Evolutionary conservation across 1,140 invertebrate species (phyloP).

Genomic region (Nylanderia fulva): DNA sequence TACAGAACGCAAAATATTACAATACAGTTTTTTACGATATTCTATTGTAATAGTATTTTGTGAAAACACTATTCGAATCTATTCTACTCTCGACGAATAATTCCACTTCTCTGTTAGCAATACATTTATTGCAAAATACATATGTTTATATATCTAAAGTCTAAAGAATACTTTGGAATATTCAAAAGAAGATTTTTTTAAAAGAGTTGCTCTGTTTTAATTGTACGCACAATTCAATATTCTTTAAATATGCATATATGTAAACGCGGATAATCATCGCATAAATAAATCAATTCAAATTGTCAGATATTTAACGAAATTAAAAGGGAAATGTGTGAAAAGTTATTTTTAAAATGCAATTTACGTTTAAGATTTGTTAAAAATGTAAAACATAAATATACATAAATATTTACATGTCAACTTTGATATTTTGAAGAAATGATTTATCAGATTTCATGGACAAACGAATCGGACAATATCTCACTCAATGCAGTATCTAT

Average conservation of each 20-base stretch:
- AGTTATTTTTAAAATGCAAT: not conserved
- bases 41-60: not conserved
- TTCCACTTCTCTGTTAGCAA: conserved; percentile 37
- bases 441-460: conserved; percentile 2
- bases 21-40: conserved; percentile 38
- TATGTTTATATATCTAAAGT: conserved; percentile 38
- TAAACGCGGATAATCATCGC: conserved; percentile 19
- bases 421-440: not conserved
- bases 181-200: conserved; percentile 25
- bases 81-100: conserved; percentile 34
- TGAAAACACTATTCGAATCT: conserved; percentile 21
- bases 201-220: not conserved
- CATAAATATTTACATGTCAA: not conserved
- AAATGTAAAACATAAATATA: not conserved
- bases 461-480: not conserved
- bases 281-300: conserved; percentile 48
- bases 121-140: conserved; percentile 48
- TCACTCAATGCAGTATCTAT: not conserved
- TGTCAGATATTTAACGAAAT: conserved; percentile 28
- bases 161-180: conserved; percentile 44
- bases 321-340: not conserved
- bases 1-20: conserved; percentile 16
- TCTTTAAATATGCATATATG: conserved; percentile 43
- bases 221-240: conserved; percentile 9
- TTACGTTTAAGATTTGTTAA: not conserved